Conservation (phyloP, 2,797 vertebrate species). For the Arctocebus calabarensis region DNA sequence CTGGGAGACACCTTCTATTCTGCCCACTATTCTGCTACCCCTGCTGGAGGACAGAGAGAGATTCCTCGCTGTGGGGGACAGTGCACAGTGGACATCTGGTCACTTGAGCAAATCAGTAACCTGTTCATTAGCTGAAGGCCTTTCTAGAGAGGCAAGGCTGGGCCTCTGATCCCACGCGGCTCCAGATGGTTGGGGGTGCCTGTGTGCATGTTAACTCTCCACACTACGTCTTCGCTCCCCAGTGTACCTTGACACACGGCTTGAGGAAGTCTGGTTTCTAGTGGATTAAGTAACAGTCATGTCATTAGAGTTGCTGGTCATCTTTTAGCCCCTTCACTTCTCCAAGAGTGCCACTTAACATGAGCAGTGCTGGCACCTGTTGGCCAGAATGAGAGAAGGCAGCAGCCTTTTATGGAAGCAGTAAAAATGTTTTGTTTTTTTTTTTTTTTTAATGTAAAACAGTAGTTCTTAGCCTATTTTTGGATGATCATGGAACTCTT, state of each 20-base stretch:
- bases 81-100: not conserved
- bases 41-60: not conserved
- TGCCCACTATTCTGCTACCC: not conserved
- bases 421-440: not conserved
- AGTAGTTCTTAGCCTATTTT: slow-evolving; percentile 56
- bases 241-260: accelerated
- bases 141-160: not conserved
- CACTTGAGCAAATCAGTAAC: not conserved
- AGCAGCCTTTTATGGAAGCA: slow-evolving; percentile 71
- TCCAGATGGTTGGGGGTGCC: not conserved
- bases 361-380: slow-evolving; percentile 62
- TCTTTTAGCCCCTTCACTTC: not conserved
- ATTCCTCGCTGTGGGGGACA: not conserved
- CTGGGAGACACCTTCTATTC: not conserved
- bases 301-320: not conserved
- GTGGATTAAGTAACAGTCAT: not conserved
- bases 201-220: accelerated
- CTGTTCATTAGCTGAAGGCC: not conserved
- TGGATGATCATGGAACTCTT: slow-evolving; percentile 37
- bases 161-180: not conserved
- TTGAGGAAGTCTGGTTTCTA: not conserved
- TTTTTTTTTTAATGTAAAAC: not conserved
- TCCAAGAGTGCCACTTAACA: not conserved
- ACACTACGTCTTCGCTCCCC: not conserved
- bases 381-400: slow-evolving; percentile 68